A percentile compares a stretch with the other conserved stretches of the same genome.
phyloP scores from a whole-genome alignment of 2,113 vertebrate species.

The Mus pahari region DNA sequence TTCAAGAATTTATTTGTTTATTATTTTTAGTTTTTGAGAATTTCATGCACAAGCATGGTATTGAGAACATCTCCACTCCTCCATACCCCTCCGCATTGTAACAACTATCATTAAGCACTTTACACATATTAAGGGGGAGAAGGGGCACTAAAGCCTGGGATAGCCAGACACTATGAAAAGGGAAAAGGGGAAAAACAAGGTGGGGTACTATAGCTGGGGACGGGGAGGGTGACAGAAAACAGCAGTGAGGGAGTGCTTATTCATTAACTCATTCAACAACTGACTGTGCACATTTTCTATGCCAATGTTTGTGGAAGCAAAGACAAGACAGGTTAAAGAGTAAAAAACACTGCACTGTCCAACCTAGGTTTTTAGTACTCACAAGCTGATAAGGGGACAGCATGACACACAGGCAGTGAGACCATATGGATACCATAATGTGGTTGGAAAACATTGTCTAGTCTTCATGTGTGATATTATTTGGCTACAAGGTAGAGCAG shows the following conservation, averaged over 20 bases:
- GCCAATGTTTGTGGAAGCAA: constrained; percentile 14
- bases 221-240: not conserved
- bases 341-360: not conserved
- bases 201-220: not conserved
- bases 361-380: not conserved
- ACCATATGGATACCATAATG: not conserved
- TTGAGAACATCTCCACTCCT: not conserved
- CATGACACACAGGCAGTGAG: not conserved
- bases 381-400: not conserved
- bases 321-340: constrained; percentile 28
- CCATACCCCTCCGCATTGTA: not conserved
- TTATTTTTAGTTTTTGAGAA: not conserved
- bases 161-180: not conserved
- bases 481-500: not conserved
- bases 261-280: constrained; percentile 8
- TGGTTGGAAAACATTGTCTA: not conserved
- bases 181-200: not conserved
- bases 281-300: not conserved
- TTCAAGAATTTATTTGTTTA: not conserved
- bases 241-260: not conserved
- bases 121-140: not conserved
- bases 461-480: not conserved
- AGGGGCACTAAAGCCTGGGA: not conserved
- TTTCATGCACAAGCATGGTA: too few species aligned
- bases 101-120: too few species aligned